Conservation (phyloP, 2,888 invertebrate species). For the Tipula unca region DNA sequence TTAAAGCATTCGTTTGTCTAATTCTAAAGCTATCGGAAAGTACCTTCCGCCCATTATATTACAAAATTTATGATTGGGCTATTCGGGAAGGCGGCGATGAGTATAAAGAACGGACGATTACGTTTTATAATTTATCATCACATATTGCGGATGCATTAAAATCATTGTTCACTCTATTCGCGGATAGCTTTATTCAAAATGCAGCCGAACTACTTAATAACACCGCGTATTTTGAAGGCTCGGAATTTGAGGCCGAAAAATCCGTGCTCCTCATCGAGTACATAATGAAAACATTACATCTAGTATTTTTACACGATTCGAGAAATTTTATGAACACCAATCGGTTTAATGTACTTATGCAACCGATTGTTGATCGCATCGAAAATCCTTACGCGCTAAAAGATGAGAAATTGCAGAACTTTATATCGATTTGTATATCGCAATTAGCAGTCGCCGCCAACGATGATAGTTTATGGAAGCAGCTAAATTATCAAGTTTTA, state of each 20-base stretch:
- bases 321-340: conserved; percentile 78
- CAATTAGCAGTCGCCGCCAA: conserved; percentile 74
- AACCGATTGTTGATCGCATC: conserved; percentile 81
- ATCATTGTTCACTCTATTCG: conserved; percentile 83
- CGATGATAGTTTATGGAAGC: conserved; percentile 83
- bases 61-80: conserved; percentile 83
- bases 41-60: conserved; percentile 80
- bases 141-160: conserved; percentile 74
- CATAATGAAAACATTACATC: conserved; percentile 64
- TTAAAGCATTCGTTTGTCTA: conserved; percentile 68
- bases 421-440: conserved; percentile 70
- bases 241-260: conserved; percentile 42
- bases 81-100: conserved; percentile 48
- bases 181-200: conserved; percentile 74
- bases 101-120: conserved; percentile 59
- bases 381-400: conserved; percentile 63
- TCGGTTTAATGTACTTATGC: conserved; percentile 73
- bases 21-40: conserved; percentile 83
- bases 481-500: conserved; percentile 80
- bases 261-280: conserved; percentile 57
- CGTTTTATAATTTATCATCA: conserved; percentile 71
- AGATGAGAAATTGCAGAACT: conserved; percentile 48
- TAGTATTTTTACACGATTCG: conserved; percentile 73
- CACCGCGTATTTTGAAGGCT: conserved; percentile 44
- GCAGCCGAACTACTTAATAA: conserved; percentile 60